phyloP scores from a whole-genome alignment of 2,113 vertebrate genomes.

The Marcusenius ussheri region DNA sequence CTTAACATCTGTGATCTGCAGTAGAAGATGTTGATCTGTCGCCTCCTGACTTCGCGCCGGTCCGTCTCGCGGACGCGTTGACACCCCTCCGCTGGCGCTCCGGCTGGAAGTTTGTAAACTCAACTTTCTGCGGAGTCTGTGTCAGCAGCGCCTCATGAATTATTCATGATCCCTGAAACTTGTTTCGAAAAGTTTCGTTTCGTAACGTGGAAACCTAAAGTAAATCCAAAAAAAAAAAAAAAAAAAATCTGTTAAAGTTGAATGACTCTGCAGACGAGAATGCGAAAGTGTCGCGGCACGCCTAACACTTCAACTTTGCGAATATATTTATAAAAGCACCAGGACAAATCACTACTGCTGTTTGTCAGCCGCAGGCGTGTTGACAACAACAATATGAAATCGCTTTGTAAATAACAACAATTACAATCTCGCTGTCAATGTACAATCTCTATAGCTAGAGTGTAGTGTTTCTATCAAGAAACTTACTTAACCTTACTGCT shows the following conservation, averaged over 20 bases:
- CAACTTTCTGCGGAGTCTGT: constrained; percentile 34
- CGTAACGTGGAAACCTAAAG: neutral
- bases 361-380: neutral
- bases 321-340: neutral
- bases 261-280: neutral
- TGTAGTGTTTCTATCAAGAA: neutral
- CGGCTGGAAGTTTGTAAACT: constrained; percentile 45
- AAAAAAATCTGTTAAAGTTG: neutral
- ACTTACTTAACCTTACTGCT: neutral
- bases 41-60: neutral
- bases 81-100: constrained; percentile 16
- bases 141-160: constrained; percentile 41
- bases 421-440: neutral
- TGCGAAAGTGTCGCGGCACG: neutral
- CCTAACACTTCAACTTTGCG: neutral
- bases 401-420: neutral
- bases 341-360: neutral
- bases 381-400: neutral
- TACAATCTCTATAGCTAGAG: neutral
- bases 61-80: neutral
- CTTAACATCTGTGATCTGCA: constrained; percentile 9
- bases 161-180: constrained; percentile 26
- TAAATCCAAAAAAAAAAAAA: neutral
- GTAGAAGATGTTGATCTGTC: constrained; percentile 4
- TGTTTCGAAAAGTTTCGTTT: neutral